Conservation (phyloP, 2,888 invertebrate genomes). For the Parascotia fuliginaria region DNA sequence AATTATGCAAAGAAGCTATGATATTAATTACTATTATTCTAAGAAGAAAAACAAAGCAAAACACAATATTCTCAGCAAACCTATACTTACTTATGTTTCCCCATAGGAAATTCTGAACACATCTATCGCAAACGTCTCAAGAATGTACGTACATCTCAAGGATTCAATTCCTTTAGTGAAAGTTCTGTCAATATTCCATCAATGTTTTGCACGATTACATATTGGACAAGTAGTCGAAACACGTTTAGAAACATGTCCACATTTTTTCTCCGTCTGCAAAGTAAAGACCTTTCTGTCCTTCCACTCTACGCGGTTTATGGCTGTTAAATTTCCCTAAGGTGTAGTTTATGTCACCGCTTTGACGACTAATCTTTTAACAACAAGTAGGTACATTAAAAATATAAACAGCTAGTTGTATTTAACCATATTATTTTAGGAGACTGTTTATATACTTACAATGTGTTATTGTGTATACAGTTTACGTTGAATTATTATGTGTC, state of each 20-base stretch:
- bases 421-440: too few species aligned
- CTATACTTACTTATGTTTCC: background rate
- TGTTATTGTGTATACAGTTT: too few species aligned
- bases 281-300: too few species aligned
- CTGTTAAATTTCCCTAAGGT: too few species aligned
- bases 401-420: too few species aligned
- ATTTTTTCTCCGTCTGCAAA: too few species aligned
- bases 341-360: too few species aligned
- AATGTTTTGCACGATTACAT: slow-evolving; percentile 1
- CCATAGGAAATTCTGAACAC: background rate
- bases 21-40: background rate
- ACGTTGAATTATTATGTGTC: too few species aligned
- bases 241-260: slow-evolving; percentile 1
- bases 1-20: background rate
- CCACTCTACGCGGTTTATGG: too few species aligned
- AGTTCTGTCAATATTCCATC: background rate
- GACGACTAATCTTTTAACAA: too few species aligned
- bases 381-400: too few species aligned
- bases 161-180: slow-evolving; percentile 14
- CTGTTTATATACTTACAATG: too few species aligned
- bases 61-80: background rate
- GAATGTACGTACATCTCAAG: slow-evolving; percentile 10
- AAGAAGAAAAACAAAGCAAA: background rate
- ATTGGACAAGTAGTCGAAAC: slow-evolving; percentile 7
- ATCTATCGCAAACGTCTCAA: background rate